Evolutionary conservation across 2,888 invertebrate genomes (phyloP).

Genomic region (Drosophila quasianomalipes): DNA sequence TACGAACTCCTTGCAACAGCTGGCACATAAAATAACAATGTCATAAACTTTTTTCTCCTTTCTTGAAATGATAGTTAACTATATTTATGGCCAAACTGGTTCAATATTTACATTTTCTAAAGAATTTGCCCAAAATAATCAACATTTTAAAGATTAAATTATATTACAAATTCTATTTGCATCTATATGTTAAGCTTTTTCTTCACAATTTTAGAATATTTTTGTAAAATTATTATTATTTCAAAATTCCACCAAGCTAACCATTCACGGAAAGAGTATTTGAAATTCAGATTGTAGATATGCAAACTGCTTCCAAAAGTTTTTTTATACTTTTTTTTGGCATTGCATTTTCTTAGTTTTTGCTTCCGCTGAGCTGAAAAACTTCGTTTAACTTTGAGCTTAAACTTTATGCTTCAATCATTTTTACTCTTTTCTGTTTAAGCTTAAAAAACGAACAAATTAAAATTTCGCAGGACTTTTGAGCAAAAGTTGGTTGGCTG

Average conservation of each 20-base stretch:
- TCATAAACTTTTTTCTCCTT: slow-evolving; percentile 7
- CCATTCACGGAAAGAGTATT: slow-evolving; percentile 11
- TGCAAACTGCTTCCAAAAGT: slow-evolving; percentile 8
- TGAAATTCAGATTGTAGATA: slow-evolving; percentile 4
- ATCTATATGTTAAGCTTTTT: neutral
- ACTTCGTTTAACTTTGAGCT: slow-evolving; percentile 60
- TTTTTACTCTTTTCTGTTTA: slow-evolving; percentile 38
- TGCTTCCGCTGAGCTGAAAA: slow-evolving; percentile 28
- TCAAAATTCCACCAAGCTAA: neutral
- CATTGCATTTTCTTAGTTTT: slow-evolving; percentile 22
- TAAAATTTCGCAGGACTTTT: slow-evolving; percentile 40
- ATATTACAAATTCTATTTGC: neutral
- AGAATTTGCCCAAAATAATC: neutral
- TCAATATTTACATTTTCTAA: neutral
- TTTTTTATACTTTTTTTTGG: slow-evolving; percentile 13
- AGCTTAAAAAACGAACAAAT: slow-evolving; percentile 7
- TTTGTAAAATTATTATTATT: neutral
- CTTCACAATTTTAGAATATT: neutral
- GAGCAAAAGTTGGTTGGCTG: slow-evolving; percentile 40
- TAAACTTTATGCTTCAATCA: slow-evolving; percentile 64
- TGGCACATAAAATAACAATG: slow-evolving; percentile 15
- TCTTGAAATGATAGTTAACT: neutral
- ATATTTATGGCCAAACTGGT: neutral
- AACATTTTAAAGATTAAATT: neutral
- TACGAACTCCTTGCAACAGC: slow-evolving; percentile 12